Evolutionary conservation across 2,888 invertebrate genomes (phyloP).

Genomic region (Hetaerina titia): DNA sequence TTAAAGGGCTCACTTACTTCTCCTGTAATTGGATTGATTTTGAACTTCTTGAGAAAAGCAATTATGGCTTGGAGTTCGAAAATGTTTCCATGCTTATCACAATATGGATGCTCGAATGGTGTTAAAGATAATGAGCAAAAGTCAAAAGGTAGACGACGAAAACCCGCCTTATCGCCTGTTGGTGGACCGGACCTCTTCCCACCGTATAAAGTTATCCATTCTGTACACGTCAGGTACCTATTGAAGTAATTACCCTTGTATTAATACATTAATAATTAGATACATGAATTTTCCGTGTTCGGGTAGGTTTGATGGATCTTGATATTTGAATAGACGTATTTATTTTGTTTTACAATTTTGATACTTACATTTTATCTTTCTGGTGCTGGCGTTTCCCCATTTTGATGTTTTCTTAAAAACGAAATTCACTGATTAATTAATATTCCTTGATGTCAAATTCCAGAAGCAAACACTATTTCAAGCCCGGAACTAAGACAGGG

Average conservation of each 20-base stretch:
- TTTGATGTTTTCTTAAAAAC: conserved; percentile 75
- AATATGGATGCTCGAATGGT: conserved; percentile 95
- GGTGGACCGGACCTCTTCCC: conserved; percentile 88
- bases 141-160: conserved; percentile 94
- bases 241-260: not conserved
- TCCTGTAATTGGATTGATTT: conserved; percentile 96
- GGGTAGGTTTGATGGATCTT: too few species aligned
- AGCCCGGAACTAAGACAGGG: too few species aligned
- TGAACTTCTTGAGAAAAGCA: conserved; percentile 93
- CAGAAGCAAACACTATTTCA: too few species aligned
- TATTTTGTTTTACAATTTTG: not conserved
- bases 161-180: conserved; percentile 87
- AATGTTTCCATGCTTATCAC: conserved; percentile 93
- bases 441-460: too few species aligned
- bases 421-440: too few species aligned
- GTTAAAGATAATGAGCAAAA: conserved; percentile 95
- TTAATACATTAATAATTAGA: too few species aligned
- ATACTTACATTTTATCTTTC: conserved; percentile 92
- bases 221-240: conserved; percentile 92
- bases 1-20: conserved; percentile 79
- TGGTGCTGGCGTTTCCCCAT: conserved; percentile 97
- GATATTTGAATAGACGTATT: too few species aligned
- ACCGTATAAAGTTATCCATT: conserved; percentile 94
- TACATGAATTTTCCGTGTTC: too few species aligned
- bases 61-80: conserved; percentile 94